Evolutionary conservation across 2,888 invertebrate genomes (phyloP), one percentile per base, ranked within the genome.

Genomic region (Phania funesta): DNA sequence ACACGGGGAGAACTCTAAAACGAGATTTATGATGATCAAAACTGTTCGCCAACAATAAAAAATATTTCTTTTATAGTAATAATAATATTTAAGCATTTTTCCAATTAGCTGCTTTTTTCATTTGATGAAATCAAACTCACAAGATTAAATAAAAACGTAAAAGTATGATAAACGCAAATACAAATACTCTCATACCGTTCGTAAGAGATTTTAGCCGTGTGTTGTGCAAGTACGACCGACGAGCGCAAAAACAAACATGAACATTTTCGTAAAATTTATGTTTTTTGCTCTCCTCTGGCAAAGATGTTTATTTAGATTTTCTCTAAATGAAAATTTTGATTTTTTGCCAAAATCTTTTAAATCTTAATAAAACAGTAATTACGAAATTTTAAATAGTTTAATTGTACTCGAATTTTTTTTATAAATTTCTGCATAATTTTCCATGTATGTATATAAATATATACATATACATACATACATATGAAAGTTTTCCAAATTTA

Each of bases 321-420:
- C 52, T 75, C 44, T 54, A 54, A 64, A 68, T 22, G 22, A 58
- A 80, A 50, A 73, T 54, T 83, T 83, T 80, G 83, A 76, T 50
- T 62, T 67, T 80, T 68, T 64, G 76, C 83, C 80, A 80, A 79
- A 68, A 79, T 54, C 71, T 83, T 50, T 70, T 52, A 67, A 62
- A 50, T 29, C 48, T 56, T 7, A 38, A 3, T 13, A n/a, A 26
- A 3, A 44, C 48, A 68, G 80, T 79, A 84, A 83, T 83, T 77
- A 79, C 74, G 81, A 81, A 78, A 64, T 75, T 46, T 52, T 48
- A 5, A 38, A 56, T 20, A 20, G n/a, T 64, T 54, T 77, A 65
- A 52, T 75, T 58, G 76, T 64, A 18, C 58, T 48, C 50, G 32
- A 18, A 3, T 0, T 32, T 50, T 50, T 64, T n/a, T 26, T 38